A percentile compares a stretch with the other conserved stretches of the same genome.
Evolutionary conservation across 2,113 vertebrate genomes (phyloP).

Genomic region (Numenius arquata): DNA sequence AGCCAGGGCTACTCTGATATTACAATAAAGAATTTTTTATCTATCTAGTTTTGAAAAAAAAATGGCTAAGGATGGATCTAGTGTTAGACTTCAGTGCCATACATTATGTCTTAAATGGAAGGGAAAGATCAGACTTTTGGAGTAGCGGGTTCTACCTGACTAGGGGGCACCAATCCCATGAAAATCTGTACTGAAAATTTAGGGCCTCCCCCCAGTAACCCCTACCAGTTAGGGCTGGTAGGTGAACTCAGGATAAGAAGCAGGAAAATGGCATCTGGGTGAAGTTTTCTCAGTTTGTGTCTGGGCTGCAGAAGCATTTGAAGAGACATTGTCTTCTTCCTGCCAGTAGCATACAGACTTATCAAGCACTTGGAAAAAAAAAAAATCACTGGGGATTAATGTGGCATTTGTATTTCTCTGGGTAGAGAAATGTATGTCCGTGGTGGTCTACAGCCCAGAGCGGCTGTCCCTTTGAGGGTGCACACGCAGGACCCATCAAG

Average conservation of each 20-base stretch:
- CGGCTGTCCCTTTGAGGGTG: not conserved
- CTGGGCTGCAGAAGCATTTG: not conserved
- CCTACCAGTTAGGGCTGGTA: too few relatives aligned
- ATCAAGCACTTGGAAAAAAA: not conserved
- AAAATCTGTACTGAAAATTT: not conserved
- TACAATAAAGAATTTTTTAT: not conserved
- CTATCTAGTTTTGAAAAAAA: not conserved
- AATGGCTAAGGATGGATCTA: not conserved
- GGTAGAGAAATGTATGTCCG: not conserved
- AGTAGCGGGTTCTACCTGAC: not conserved
- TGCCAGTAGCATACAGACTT: not conserved
- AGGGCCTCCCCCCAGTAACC: not conserved
- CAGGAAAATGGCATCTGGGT: not conserved
- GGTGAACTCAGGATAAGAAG: not conserved
- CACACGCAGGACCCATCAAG: accelerated
- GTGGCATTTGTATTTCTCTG: not conserved
- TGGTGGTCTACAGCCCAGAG: not conserved
- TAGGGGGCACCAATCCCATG: not conserved
- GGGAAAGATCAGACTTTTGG: not conserved
- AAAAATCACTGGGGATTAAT: not conserved
- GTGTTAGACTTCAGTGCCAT: not conserved
- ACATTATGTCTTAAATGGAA: not conserved
- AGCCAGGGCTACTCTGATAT: not conserved
- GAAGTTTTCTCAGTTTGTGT: not conserved
- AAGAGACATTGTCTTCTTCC: not conserved